Conservation (phyloP, 2,888 invertebrate species). For the Rosalia funebris region DNA sequence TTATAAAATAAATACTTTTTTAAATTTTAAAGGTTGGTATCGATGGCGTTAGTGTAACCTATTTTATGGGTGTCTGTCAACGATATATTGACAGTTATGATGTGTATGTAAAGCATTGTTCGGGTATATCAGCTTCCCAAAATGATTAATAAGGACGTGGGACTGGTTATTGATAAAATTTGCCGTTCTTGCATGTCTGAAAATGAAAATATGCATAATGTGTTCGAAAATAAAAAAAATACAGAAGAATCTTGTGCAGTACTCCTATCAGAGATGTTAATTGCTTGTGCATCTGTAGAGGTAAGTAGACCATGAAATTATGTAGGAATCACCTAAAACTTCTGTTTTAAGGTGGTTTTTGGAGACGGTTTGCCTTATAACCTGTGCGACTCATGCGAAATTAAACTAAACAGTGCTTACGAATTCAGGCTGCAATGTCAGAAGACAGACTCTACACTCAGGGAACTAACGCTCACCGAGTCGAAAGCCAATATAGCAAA, state of each 20-base stretch:
- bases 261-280: slow-evolving; percentile 61
- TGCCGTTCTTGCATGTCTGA: slow-evolving; percentile 63
- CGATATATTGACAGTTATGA: slow-evolving; percentile 21
- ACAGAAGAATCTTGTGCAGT: slow-evolving; percentile 53
- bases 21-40: not conserved
- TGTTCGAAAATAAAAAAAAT: slow-evolving; percentile 58
- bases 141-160: slow-evolving; percentile 54
- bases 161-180: slow-evolving; percentile 59
- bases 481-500: slow-evolving; percentile 28
- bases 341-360: slow-evolving; percentile 20
- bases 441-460: slow-evolving; percentile 59
- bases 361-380: slow-evolving; percentile 61
- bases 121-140: slow-evolving; percentile 29
- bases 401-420: slow-evolving; percentile 59
- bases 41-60: not conserved
- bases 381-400: slow-evolving; percentile 59
- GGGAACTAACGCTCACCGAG: slow-evolving; percentile 49
- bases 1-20: too few species aligned
- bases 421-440: slow-evolving; percentile 62
- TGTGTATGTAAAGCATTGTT: slow-evolving; percentile 18
- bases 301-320: slow-evolving; percentile 47
- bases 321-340: slow-evolving; percentile 17
- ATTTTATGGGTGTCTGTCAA: not conserved
- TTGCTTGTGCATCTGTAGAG: slow-evolving; percentile 61
- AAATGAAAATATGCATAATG: slow-evolving; percentile 58